Conservation (phyloP, 2,113 vertebrate species). For the Ciconia boyciana region DNA sequence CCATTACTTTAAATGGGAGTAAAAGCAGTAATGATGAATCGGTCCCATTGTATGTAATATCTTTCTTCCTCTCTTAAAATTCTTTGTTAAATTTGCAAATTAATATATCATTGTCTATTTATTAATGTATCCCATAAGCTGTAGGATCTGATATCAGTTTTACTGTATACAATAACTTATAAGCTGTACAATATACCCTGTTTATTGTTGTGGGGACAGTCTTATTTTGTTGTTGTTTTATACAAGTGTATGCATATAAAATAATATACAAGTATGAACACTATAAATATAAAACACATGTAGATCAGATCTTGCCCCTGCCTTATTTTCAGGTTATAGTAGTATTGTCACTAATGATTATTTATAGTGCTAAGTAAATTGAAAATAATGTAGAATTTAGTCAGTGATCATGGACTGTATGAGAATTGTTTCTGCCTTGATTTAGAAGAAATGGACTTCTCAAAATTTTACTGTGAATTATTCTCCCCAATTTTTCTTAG, state of each 20-base stretch:
- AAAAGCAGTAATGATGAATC: background rate
- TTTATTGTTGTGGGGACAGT: background rate
- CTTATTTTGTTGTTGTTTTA: constrained; percentile 41
- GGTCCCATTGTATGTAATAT: background rate
- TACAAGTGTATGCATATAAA: background rate
- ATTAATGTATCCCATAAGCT: background rate
- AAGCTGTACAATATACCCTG: constrained; percentile 10
- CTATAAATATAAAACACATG: background rate
- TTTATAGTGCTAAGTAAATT: background rate
- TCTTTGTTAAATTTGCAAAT: background rate
- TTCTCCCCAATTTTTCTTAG: background rate
- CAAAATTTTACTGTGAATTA: constrained; percentile 9
- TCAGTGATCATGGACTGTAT: background rate
- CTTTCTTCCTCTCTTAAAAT: background rate
- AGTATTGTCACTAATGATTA: background rate
- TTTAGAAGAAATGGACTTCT: constrained; percentile 20
- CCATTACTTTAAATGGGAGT: background rate
- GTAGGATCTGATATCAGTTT: background rate
- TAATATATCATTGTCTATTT: background rate
- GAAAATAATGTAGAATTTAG: constrained; percentile 1
- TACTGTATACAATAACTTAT: background rate
- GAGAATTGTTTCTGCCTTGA: background rate
- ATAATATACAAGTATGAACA: background rate
- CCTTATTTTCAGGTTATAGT: background rate
- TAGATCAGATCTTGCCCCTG: constrained; percentile 5